Base-by-base conservation (phyloP, 2,888 invertebrate species). In the Molanna angustata region DNA sequence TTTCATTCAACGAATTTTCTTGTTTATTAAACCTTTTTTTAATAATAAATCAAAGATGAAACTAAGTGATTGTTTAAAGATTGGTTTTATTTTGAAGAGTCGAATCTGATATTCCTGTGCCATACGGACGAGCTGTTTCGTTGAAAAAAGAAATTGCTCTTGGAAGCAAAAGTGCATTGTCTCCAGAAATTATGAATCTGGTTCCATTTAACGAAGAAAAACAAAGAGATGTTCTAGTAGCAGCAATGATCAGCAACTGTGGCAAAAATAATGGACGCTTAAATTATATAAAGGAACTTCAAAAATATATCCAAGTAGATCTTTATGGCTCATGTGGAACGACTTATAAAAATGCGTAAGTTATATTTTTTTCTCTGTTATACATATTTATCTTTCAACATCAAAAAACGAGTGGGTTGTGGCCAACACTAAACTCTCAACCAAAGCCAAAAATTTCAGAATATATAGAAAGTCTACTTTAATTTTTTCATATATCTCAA, bases 81-180 rank as follows among this genome's bases (percentile, higher is more conserved):
- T 27, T 27, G 7, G 6, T 27, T 6, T 7, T 7, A 4, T n/a
- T 35, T 35, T 35, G 9, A 6, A 35, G 35, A 13, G 6, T 21
- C 11, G 79, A 81, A 56, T 74, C 84, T 1, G 85, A 85, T 60
- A 72, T 85, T 14, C 84, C 84, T 1, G 82, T 84, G 2, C 83
- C 85, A 0, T 85, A 85, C 52, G 85, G 85, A 0, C 74, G 84
- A 41, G 79, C 80, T 1, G 52, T 82, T 2, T 60, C 69, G 2
- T 21, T 42, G 9, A 7, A 18, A 0, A 3, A 20, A 17, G 22
- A 33, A 3, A n/a, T 35, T n/a, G 22, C 9, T 3, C 11, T 43
- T 7, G 3, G 11, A 7, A 13, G 9, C 11, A 9, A 21, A 4
- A 21, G 33, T n/a, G n/a, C 6, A 9, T 49, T 42, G 11, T 3